Base-by-base conservation (phyloP, 2,888 invertebrate species). In the Norana najaformis region DNA sequence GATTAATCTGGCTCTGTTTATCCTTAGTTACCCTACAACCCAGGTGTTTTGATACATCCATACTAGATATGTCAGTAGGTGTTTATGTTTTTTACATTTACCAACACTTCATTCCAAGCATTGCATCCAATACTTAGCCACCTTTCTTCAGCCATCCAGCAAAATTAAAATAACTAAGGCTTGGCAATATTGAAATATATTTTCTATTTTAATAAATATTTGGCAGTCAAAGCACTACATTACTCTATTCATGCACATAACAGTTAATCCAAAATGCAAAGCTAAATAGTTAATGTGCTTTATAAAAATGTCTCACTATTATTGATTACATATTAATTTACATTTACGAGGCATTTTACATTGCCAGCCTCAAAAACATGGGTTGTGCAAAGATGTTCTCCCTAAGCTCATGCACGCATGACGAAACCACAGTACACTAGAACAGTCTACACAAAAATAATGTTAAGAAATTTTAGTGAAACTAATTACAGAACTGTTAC, bases 291-390 rank as follows among this genome's bases (percentile, higher is more conserved):
- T n/a, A 69, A 69, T n/a, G 30, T n/a, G 69, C 69, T 69, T n/a
- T 69, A 69, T 69, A 69, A n/a, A 69, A 69, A 69, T 69, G 69
- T 69, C n/a, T 69, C n/a, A n/a, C 69, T 69, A 69, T 69, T 69
- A n/a, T n/a, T 69, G n/a, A 69, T n/a, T 69, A n/a, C 30, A 69
- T 69, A 69, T n/a, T 69, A 69, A n/a, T 69, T 69, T 69, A 69
- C 69, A 69, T 69, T 69, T 69, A 69, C 13, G 30, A n/a, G n/a
- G 16, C 11, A n/a, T 69, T 13, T 69, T 69, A 69, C 69, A 11
- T n/a, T 69, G 30, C 8, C 69, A 69, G 69, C n/a, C 69, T 69
- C 30, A 30, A 47, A 20, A 47, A 47, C 47, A 47, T 47, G 14
- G 47, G 47, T 20, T n/a, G n/a, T n/a, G n/a, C n/a, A n/a, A n/a